Evolutionary conservation across 2,113 vertebrate species (phyloP).

Genomic region (Progne subis): DNA sequence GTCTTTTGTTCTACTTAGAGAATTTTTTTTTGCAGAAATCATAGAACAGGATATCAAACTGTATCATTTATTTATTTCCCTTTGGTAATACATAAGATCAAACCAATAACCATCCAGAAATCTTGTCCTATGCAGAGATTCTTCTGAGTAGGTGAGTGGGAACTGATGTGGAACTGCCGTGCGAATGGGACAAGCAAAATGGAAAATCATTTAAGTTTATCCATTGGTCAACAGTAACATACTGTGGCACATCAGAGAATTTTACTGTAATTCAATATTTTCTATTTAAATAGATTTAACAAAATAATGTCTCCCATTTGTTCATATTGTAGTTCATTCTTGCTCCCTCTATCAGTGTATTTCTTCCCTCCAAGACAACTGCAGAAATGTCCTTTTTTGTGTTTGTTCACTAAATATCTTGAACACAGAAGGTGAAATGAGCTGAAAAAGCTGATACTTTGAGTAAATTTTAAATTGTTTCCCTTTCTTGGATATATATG

Average conservation of each 20-base stretch:
- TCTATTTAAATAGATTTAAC: background rate
- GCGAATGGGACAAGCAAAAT: background rate
- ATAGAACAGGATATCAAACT: background rate
- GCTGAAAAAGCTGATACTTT: background rate
- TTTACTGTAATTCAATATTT: background rate
- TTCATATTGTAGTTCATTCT: background rate
- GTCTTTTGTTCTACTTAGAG: background rate
- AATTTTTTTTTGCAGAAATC: background rate
- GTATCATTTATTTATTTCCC: background rate
- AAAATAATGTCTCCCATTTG: background rate
- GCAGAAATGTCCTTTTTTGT: background rate
- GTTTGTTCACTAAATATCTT: background rate
- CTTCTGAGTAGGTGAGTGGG: background rate
- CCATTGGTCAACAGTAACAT: background rate
- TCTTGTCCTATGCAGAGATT: background rate
- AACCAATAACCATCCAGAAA: background rate
- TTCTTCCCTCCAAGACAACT: background rate
- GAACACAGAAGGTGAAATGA: background rate
- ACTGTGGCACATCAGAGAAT: no score
- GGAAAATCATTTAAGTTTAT: background rate
- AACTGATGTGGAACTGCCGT: fast-evolving
- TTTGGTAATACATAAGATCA: background rate
- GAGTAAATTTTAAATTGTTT: background rate
- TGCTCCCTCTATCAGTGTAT: background rate
- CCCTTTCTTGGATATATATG: background rate